A percentile compares a stretch with the other conserved stretches of the same genome.
phyloP scores from a whole-genome alignment of 2,888 invertebrate species.

The Pristionchus maxplancki region DNA sequence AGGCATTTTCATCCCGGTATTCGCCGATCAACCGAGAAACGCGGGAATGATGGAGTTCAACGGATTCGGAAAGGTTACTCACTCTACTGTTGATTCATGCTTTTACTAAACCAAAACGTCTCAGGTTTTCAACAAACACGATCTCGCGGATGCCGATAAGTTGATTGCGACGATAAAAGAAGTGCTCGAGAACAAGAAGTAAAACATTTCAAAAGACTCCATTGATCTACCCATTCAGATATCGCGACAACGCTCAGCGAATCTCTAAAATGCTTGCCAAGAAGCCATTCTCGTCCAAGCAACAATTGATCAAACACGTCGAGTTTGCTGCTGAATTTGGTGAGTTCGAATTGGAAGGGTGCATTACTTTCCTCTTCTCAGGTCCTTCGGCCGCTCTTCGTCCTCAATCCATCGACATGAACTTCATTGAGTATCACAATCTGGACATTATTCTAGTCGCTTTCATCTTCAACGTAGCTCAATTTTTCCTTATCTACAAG shows the following conservation, averaged over 20 bases:
- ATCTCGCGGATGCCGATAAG: constrained; percentile 55
- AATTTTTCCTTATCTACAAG: neutral
- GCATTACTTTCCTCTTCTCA: too few relatives aligned
- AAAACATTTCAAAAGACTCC: neutral
- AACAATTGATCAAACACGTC: constrained; percentile 12
- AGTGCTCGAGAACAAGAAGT: constrained; percentile 58
- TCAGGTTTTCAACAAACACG: constrained; percentile 59
- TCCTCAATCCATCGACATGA: constrained; percentile 20
- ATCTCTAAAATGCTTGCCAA: constrained; percentile 24
- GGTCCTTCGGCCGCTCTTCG: neutral
- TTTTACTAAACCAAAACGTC: too few relatives aligned
- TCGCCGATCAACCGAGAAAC: neutral
- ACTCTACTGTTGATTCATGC: too few relatives aligned
- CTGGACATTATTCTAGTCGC: neutral
- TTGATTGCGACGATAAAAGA: constrained; percentile 56
- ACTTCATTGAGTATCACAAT: constrained; percentile 4
- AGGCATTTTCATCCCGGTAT: neutral
- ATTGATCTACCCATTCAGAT: neutral
- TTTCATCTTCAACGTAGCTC: neutral
- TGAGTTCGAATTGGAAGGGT: too few relatives aligned
- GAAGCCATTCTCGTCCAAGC: neutral
- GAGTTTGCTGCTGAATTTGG: constrained; percentile 24
- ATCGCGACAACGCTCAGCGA: neutral
- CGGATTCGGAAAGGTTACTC: neutral
- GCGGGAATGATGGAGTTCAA: constrained; percentile 23